These are phyloP conservation scores for Dinoponera quadriceps DNA, from an alignment of 1,140 invertebrate species.

Conservation along the genomic window DNA sequence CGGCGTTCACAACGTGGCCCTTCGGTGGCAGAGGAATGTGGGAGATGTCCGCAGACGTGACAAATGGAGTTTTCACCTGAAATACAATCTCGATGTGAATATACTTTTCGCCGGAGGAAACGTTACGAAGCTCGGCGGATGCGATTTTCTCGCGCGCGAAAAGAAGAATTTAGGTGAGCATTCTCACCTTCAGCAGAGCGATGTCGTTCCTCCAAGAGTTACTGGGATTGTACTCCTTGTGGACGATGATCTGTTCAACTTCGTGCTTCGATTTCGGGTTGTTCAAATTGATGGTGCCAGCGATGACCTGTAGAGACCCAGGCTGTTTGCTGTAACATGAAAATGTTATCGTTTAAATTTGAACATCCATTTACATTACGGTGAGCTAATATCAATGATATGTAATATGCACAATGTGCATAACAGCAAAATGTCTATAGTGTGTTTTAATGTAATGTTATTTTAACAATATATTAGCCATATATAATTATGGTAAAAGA, in stretches of 20 bases:
- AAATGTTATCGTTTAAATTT: conserved; percentile 14
- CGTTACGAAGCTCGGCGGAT: neutral
- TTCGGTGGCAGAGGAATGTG: conserved; percentile 46
- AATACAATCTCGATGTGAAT: conserved; percentile 25
- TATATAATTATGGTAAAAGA: neutral
- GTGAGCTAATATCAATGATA: neutral
- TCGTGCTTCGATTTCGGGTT: neutral
- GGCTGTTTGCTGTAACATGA: conserved; percentile 17
- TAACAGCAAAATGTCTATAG: neutral
- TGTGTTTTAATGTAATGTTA: neutral
- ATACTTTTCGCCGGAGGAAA: neutral
- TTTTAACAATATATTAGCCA: neutral
- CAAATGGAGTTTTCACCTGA: conserved; percentile 56
- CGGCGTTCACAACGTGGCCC: conserved; percentile 4
- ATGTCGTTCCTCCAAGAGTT: conserved; percentile 69
- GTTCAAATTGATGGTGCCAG: conserved; percentile 42
- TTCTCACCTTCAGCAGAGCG: conserved; percentile 59
- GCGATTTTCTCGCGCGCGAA: neutral
- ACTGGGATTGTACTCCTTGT: conserved; percentile 41
- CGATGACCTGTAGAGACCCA: conserved; percentile 39
- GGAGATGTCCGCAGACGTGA: neutral
- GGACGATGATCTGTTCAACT: conserved; percentile 52
- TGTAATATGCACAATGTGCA: neutral
- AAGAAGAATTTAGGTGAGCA: neutral
- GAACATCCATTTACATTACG: neutral